phyloP scores from a whole-genome alignment of 2,113 vertebrate species.

The Perognathus longimembris region DNA sequence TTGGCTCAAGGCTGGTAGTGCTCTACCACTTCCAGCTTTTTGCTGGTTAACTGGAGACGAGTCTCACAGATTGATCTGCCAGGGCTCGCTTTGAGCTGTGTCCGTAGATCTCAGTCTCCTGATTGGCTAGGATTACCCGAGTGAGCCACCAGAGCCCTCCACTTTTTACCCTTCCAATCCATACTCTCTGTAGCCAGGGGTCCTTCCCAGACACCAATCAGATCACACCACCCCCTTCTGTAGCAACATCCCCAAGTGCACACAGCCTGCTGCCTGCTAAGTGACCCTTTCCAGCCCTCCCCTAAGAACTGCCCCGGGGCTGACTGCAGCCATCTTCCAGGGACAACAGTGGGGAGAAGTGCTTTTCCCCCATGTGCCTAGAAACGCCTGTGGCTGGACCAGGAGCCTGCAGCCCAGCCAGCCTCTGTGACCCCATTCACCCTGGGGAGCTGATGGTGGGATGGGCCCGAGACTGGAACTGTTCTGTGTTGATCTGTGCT shows the following conservation, averaged over 20 bases:
- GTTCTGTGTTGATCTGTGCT: neutral
- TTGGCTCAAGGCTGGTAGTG: too few species aligned
- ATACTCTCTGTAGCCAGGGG: neutral
- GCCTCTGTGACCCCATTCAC: neutral
- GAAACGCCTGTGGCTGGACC: too few species aligned
- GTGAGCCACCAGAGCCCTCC: too few species aligned
- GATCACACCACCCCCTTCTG: accelerated
- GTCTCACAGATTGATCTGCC: too few species aligned
- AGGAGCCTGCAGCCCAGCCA: neutral
- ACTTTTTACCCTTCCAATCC: neutral
- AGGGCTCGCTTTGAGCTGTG: too few species aligned
- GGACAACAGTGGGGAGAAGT: neutral
- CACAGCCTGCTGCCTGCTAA: neutral
- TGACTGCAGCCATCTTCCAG: neutral
- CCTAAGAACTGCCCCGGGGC: neutral
- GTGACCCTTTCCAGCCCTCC: neutral
- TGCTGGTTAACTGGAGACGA: too few species aligned
- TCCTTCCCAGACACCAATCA: neutral
- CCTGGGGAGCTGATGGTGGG: neutral
- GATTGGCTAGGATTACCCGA: too few species aligned
- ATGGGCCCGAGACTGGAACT: neutral
- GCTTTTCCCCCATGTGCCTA: too few species aligned
- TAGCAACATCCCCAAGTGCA: neutral
- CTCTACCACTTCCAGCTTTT: too few species aligned
- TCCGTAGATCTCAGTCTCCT: too few species aligned